These are phyloP conservation scores for Cryptoprocta ferox DNA, from an alignment of 2,797 vertebrate species.

Conservation along the genomic window DNA sequence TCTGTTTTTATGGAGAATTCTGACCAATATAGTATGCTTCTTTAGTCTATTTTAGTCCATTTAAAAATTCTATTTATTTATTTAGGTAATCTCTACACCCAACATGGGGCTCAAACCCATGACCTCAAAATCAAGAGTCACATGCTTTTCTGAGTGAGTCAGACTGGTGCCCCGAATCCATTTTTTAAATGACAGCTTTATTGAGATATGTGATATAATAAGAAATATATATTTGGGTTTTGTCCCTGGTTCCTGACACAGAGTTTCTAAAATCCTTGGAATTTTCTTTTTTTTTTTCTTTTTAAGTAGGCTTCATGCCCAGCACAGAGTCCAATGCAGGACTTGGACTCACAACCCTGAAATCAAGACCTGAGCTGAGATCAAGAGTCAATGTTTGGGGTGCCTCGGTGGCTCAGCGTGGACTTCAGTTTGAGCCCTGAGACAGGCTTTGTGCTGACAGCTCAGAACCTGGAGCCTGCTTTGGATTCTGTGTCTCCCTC, in stretches of 20 bases:
- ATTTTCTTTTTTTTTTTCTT: background rate
- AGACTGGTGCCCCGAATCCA: background rate
- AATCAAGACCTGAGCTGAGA: no score
- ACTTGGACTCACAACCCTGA: no score
- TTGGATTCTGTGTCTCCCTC: no score
- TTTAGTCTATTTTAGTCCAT: background rate
- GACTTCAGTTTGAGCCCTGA: no score
- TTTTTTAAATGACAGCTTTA: background rate
- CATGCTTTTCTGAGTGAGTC: background rate
- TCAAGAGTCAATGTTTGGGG: no score
- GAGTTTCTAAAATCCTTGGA: background rate
- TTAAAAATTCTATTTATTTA: background rate
- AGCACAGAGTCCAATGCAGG: no score
- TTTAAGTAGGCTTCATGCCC: no score
- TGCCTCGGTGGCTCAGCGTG: no score
- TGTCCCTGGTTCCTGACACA: background rate
- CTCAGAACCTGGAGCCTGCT: no score
- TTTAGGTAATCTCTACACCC: background rate
- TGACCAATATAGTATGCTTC: background rate
- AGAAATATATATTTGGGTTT: background rate
- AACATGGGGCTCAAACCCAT: background rate
- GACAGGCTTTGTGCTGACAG: no score
- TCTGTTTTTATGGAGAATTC: slow-evolving; percentile 4
- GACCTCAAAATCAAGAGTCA: background rate
- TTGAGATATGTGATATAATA: background rate